Evolutionary conservation across 37 sponge, comb jelly and placozoan species (phyloP).

Genomic region (Dysidea cf. avara): DNA sequence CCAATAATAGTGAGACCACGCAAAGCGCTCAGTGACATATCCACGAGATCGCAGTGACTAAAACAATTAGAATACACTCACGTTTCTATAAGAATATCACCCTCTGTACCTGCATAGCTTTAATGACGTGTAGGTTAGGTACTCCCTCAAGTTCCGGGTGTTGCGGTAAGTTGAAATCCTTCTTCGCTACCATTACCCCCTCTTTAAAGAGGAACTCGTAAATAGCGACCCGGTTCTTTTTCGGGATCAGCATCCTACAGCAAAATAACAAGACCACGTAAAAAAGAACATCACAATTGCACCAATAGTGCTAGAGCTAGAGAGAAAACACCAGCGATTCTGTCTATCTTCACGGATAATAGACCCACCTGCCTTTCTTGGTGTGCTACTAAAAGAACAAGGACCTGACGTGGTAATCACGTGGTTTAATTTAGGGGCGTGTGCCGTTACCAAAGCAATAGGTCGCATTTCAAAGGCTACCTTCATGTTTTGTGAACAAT

Average conservation of each 20-base stretch:
- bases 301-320: no score
- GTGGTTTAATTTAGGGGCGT: no score
- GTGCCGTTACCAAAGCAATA: no score
- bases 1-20: slow-evolving; percentile 96
- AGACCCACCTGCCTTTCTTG: no score
- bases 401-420: no score
- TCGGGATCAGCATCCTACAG: slow-evolving; percentile 96
- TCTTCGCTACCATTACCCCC: slow-evolving; percentile 97
- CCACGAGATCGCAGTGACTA: slow-evolving; percentile 91
- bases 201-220: slow-evolving; percentile 98
- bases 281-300: no score
- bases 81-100: not conserved
- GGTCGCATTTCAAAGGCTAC: no score
- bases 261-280: not conserved
- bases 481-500: no score
- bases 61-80: not conserved
- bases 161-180: slow-evolving; percentile 83
- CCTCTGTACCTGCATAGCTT: slow-evolving; percentile 83
- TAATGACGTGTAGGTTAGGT: slow-evolving; percentile 95
- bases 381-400: no score
- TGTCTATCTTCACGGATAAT: no score
- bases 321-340: no score
- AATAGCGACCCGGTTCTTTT: slow-evolving; percentile 87
- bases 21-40: slow-evolving; percentile 93
- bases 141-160: slow-evolving; percentile 82